These are phyloP conservation scores for Julus scanicus DNA, from an alignment of 2,888 invertebrate species.

Conservation along the genomic window DNA sequence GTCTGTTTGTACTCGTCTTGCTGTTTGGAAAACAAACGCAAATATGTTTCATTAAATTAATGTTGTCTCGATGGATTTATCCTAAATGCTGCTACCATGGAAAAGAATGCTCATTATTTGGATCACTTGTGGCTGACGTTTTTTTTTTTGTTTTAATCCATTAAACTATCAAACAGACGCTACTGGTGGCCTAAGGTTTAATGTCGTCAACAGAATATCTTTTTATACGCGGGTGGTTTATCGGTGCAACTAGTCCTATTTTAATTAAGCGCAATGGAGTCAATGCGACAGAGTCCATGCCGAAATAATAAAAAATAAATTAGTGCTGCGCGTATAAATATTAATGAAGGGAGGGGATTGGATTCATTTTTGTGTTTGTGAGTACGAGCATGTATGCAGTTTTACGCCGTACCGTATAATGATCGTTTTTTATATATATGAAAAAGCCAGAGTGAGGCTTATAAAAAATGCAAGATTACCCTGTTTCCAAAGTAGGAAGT, in stretches of 20 bases:
- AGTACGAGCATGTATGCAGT: background rate
- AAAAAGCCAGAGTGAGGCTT: background rate
- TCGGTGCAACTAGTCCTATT: slow-evolving; percentile 4
- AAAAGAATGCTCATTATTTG: background rate
- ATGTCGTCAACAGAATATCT: background rate
- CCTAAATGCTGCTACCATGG: background rate
- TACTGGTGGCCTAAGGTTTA: slow-evolving; percentile 8
- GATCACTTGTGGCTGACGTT: background rate
- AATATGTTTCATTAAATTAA: slow-evolving; percentile 1
- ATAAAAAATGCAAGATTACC: slow-evolving; percentile 11
- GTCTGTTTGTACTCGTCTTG: background rate
- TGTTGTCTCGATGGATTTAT: background rate
- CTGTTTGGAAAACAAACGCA: background rate
- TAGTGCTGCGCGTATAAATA: background rate
- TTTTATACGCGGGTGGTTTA: background rate
- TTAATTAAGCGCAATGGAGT: background rate
- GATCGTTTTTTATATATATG: background rate
- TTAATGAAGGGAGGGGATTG: slow-evolving; percentile 2
- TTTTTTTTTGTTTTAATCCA: background rate
- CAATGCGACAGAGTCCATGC: background rate
- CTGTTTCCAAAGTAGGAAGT: slow-evolving; percentile 28
- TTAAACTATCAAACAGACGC: background rate
- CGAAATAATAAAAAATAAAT: background rate
- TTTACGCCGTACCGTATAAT: background rate
- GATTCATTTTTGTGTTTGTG: background rate